Conservation (phyloP, 2,113 vertebrate genomes). For the Neoarius graeffei region DNA sequence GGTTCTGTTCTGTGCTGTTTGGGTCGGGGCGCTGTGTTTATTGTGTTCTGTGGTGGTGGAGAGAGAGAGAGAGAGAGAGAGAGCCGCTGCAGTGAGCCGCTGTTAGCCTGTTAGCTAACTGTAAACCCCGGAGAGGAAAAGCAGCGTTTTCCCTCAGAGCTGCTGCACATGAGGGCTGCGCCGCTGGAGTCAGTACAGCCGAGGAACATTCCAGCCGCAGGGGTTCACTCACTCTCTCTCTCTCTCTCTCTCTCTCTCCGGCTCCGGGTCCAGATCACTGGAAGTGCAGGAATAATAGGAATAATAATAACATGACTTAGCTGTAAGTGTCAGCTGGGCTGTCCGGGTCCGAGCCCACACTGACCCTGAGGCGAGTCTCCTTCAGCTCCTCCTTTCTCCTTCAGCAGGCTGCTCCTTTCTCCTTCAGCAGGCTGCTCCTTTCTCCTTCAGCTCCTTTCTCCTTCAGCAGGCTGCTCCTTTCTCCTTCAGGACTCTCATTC, state of each 20-base stretch:
- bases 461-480: too few species aligned
- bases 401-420: too few species aligned
- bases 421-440: too few species aligned
- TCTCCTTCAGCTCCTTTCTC: too few species aligned
- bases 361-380: too few species aligned
- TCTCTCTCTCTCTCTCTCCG: too few species aligned
- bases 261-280: not conserved
- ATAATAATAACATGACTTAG: not conserved
- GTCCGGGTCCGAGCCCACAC: too few species aligned
- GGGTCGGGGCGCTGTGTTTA: not conserved
- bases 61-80: not conserved
- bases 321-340: not conserved
- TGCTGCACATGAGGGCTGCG: too few species aligned
- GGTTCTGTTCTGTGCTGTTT: too few species aligned
- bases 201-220: not conserved
- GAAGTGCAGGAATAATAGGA: accelerated
- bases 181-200: not conserved
- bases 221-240: too few species aligned
- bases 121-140: not conserved
- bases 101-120: constrained; percentile 38
- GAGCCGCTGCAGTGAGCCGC: constrained; percentile 28
- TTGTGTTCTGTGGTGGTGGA: constrained; percentile 17
- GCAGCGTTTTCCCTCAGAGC: not conserved
- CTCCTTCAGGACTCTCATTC: too few species aligned
- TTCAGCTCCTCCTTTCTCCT: too few species aligned